Conservation (phyloP, 2,113 vertebrate species). For the Sinocyclocheilus maitianheensis region DNA sequence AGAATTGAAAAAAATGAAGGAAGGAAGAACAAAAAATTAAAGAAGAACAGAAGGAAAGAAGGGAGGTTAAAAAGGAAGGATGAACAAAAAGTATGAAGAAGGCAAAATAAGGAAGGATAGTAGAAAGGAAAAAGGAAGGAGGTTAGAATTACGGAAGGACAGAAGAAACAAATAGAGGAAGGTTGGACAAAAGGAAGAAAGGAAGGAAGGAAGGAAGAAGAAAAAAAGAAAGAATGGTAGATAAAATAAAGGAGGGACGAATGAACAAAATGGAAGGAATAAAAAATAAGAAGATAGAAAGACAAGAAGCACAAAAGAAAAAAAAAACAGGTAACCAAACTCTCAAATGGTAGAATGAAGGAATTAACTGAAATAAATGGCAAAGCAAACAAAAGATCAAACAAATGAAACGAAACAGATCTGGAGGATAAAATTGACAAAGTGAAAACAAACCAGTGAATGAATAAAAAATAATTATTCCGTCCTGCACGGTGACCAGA, state of each 20-base stretch:
- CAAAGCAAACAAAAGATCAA: not conserved
- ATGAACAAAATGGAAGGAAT: not conserved
- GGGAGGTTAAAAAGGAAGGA: too few relatives aligned
- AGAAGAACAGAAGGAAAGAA: too few relatives aligned
- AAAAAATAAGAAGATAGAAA: not conserved
- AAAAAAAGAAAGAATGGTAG: too few relatives aligned
- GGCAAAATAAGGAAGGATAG: not conserved
- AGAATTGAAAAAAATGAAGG: not conserved
- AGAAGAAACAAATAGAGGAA: not conserved
- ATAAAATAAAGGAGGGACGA: not conserved
- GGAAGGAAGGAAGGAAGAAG: too few relatives aligned
- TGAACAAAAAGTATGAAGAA: not conserved
- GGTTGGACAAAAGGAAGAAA: too few relatives aligned
- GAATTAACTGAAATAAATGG: not conserved
- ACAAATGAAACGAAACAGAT: not conserved
- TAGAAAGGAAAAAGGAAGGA: not conserved
- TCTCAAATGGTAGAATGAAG: not conserved
- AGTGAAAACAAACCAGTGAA: not conserved
- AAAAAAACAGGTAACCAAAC: not conserved
- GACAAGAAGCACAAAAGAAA: not conserved
- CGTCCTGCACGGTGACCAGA: not conserved
- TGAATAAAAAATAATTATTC: constrained; percentile 6
- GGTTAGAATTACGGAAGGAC: too few relatives aligned
- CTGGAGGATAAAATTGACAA: not conserved
- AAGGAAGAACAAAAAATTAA: not conserved